These are phyloP conservation scores for Desmodus rotundus DNA, from an alignment of 2,113 vertebrate genomes.

Conservation along the genomic window DNA sequence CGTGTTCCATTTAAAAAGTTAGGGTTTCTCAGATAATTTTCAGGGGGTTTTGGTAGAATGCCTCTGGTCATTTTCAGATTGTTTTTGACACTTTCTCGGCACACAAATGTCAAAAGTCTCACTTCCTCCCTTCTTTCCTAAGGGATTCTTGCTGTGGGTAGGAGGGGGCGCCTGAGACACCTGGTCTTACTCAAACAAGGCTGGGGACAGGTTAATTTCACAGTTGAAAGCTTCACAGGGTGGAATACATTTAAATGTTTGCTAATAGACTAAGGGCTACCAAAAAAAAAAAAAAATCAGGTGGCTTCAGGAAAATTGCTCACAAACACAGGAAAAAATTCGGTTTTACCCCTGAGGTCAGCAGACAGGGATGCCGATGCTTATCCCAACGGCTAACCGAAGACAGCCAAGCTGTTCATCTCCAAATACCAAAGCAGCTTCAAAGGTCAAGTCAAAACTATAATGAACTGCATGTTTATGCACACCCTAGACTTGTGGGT, in stretches of 20 bases:
- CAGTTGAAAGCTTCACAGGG: not conserved
- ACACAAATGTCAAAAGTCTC: not conserved
- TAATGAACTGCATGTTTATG: not conserved
- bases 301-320: not conserved
- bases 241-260: not conserved
- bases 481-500: not conserved
- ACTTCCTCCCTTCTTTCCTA: slow-evolving; percentile 52
- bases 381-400: not conserved
- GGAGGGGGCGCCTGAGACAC: slow-evolving; percentile 27
- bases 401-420: not conserved
- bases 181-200: slow-evolving; percentile 33
- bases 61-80: slow-evolving; percentile 59
- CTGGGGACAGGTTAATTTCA: not conserved
- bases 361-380: too few species aligned
- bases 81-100: slow-evolving; percentile 43
- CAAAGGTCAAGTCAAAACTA: not conserved
- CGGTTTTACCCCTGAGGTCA: not conserved
- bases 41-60: slow-evolving; percentile 8
- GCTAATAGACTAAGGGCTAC: not conserved
- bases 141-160: slow-evolving; percentile 35
- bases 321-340: not conserved
- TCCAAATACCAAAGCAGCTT: not conserved
- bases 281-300: not conserved
- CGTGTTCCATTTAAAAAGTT: slow-evolving; percentile 38
- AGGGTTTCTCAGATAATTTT: slow-evolving; percentile 39